phyloP scores from a whole-genome alignment of 2,888 invertebrate genomes.

The Drosophila flavopinicola region DNA sequence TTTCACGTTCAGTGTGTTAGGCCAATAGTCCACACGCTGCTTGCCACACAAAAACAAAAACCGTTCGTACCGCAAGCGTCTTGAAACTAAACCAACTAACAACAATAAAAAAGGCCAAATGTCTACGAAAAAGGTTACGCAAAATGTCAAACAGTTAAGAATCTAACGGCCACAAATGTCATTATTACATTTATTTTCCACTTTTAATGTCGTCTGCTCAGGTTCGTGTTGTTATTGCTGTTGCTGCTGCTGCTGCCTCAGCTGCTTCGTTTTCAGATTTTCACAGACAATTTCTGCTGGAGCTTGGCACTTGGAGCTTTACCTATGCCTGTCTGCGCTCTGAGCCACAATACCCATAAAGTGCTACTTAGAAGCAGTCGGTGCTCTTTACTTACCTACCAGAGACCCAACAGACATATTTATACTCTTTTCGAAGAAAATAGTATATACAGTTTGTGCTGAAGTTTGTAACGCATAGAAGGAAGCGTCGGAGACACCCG shows the following conservation, averaged over 20 bases:
- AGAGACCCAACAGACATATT: slow-evolving; percentile 2
- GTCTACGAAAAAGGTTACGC: slow-evolving; percentile 82
- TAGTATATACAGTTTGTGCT: no score
- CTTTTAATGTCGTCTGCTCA: slow-evolving; percentile 75
- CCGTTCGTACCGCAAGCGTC: slow-evolving; percentile 21
- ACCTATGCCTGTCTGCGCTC: slow-evolving; percentile 11
- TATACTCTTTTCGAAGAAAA: background rate
- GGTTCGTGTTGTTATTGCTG: no score
- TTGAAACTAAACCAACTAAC: slow-evolving; percentile 27
- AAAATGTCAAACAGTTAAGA: slow-evolving; percentile 84
- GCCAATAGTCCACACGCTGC: slow-evolving; percentile 31
- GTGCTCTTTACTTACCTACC: slow-evolving; percentile 21
- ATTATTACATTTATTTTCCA: slow-evolving; percentile 80
- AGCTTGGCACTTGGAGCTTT: no score
- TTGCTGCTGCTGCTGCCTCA: slow-evolving; percentile 24
- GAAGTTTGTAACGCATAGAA: no score
- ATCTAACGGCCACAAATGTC: slow-evolving; percentile 82
- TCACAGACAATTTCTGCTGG: slow-evolving; percentile 58
- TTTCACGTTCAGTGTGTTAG: slow-evolving; percentile 25
- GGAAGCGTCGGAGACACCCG: no score
- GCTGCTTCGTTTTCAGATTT: slow-evolving; percentile 42
- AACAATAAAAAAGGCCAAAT: slow-evolving; percentile 67
- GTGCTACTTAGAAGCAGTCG: slow-evolving; percentile 46
- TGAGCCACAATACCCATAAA: slow-evolving; percentile 45
- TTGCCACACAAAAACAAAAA: slow-evolving; percentile 9